Evolutionary conservation across 1,140 invertebrate species (phyloP).

Genomic region (Copidosoma floridanum): DNA sequence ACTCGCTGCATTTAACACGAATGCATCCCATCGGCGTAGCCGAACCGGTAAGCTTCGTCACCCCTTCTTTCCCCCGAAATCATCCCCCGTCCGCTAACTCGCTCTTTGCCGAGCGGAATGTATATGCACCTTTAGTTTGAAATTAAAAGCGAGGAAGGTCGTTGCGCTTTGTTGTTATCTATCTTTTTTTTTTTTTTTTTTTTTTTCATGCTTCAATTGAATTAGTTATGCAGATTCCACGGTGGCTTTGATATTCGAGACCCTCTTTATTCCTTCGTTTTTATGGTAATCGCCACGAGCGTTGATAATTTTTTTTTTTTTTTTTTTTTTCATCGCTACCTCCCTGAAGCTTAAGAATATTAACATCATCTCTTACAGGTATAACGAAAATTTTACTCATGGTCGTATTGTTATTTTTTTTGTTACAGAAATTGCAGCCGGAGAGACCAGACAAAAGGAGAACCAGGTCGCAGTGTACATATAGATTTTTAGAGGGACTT

Average conservation of each 20-base stretch:
- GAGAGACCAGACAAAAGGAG: neutral
- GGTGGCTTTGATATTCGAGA: too few species aligned
- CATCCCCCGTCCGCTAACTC: slow-evolving; percentile 41
- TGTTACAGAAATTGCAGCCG: slow-evolving; percentile 19
- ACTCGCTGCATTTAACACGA: slow-evolving; percentile 52
- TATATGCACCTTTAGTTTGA: too few species aligned
- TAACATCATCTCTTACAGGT: too few species aligned
- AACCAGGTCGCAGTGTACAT: neutral
- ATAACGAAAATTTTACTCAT: slow-evolving; percentile 1
- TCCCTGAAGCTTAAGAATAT: too few species aligned
- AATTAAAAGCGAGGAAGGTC: neutral
- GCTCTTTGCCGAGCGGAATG: too few species aligned
- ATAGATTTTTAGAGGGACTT: slow-evolving; percentile 7
- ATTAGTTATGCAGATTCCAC: neutral
- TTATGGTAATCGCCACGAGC: neutral
- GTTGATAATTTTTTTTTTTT: too few species aligned
- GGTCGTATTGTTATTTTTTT: neutral
- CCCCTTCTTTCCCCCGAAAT: slow-evolving; percentile 42
- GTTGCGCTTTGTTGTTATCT: slow-evolving; percentile 26
- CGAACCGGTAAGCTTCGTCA: slow-evolving; percentile 36
- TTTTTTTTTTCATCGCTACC: too few species aligned
- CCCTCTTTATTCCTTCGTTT: too few species aligned
- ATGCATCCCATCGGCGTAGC: slow-evolving; percentile 49
- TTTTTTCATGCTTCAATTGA: neutral
- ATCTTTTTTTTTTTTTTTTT: slow-evolving; percentile 17